Evolutionary conservation across 1,140 invertebrate genomes (phyloP).

Genomic region (Papilio aristodemus): DNA sequence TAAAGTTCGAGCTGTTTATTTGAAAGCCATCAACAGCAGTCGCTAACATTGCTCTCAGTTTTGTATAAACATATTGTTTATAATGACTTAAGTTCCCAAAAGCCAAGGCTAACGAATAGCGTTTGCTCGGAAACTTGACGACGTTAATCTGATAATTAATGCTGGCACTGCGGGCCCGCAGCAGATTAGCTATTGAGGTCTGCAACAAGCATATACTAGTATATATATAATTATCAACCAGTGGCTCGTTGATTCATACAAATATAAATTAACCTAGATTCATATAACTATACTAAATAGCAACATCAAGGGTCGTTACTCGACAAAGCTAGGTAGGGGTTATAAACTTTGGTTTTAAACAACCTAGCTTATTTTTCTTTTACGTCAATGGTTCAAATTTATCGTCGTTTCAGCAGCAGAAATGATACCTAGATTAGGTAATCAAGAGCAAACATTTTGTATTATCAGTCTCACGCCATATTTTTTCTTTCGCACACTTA

Average conservation of each 20-base stretch:
- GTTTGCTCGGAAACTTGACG: slow-evolving; percentile 29
- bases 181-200: slow-evolving; percentile 26
- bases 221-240: background rate
- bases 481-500: no score
- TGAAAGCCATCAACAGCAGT: background rate
- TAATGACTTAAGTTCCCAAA: slow-evolving; percentile 32
- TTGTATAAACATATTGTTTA: slow-evolving; percentile 28
- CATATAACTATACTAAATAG: no score
- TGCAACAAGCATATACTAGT: slow-evolving; percentile 12
- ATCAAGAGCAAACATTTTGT: no score
- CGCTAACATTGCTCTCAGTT: background rate
- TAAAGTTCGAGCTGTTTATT: slow-evolving; percentile 13
- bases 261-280: no score
- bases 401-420: no score
- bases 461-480: no score
- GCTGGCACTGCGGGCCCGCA: background rate
- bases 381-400: no score
- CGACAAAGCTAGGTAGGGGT: no score
- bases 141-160: slow-evolving; percentile 31
- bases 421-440: no score
- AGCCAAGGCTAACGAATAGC: slow-evolving; percentile 28
- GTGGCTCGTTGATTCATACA: background rate
- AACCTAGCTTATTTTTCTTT: no score
- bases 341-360: no score
- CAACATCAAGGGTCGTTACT: no score